Evolutionary conservation across 2,888 invertebrate genomes (phyloP), one percentile per base, ranked within the genome.

Genomic region (Dioctria rufipes): DNA sequence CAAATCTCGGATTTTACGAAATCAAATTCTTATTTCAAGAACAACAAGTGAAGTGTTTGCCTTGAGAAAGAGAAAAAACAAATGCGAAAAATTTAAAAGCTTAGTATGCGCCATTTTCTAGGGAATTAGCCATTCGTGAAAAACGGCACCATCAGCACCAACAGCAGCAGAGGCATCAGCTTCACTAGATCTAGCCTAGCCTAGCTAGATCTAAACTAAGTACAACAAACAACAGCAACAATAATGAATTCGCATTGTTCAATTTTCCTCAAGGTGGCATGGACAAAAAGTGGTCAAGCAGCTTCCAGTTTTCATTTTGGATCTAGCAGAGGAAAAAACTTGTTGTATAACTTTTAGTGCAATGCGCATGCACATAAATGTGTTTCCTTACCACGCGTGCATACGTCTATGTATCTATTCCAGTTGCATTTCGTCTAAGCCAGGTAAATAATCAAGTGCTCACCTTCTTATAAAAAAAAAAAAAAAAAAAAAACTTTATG

Each of bases 21-120:
- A 84, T 82, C 83, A 85, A 85, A 83, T 84, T 81, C 84, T 82
- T 83, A 83, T 84, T 84, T 85, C 84, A 85, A 85, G 85, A 84
- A 85, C 84, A 84, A 84, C 85, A 83, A 84, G 84, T 84, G 84
- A 81, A 82, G 83, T 84, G 83, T 83, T 83, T 83, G 83, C 85
- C 85, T 85, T 85, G 85, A 84, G 83, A 84, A 42, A 40, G 58
- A 78, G 67, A 82, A 77, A 69, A 78, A 80, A 78, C 78, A 78
- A 66, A 66, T 5, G 65, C 51, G 51, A 79, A 79, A 79, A 80
- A 69, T 54, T 25, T 61, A 63, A 80, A 80, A 79, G 79, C 79
- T 67, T 3, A 39, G 37, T 60, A 58, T 80, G 58, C 80, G 82
- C 82, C 82, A 82, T 82, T 82, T 82, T 82, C 80, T 80, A 79